Conservation (phyloP, 2,888 invertebrate genomes). For the Polydrusus cervinus region DNA sequence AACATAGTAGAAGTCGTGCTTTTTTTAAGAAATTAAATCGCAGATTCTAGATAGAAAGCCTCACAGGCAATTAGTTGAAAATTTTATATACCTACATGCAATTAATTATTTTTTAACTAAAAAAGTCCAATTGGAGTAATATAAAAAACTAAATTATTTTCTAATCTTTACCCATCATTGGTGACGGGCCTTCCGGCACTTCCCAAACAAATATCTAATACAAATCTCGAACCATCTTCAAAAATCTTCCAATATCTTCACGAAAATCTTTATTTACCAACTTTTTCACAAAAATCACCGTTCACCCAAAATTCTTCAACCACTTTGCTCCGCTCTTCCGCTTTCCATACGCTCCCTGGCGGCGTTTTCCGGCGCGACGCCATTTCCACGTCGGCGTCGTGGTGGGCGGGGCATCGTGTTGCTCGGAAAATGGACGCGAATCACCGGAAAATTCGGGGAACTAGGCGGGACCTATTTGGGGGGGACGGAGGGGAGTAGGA, state of each 20-base stretch:
- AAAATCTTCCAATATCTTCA: background rate
- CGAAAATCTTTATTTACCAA: constrained; percentile 21
- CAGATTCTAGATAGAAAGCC: no score
- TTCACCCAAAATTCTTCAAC: constrained; percentile 38
- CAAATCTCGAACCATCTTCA: constrained; percentile 1
- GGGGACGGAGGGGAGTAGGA: constrained; percentile 5
- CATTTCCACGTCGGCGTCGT: constrained; percentile 52
- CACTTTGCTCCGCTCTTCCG: constrained; percentile 32
- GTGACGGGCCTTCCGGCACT: background rate
- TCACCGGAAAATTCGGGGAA: background rate
- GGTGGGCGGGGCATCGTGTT: constrained; percentile 41
- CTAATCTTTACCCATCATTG: constrained; percentile 39
- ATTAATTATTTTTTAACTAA: no score
- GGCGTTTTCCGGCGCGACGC: constrained; percentile 59
- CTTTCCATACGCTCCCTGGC: constrained; percentile 63
- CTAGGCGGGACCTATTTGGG: background rate
- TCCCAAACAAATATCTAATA: constrained; percentile 5
- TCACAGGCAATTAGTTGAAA: no score
- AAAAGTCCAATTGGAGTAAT: no score
- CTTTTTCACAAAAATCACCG: constrained; percentile 44
- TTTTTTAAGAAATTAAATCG: no score
- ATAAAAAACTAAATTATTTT: background rate
- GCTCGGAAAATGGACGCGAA: constrained; percentile 33
- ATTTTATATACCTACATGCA: no score
- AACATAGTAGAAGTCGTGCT: no score